These are phyloP conservation scores for Sarcophaga bullata DNA, from an alignment of 1,140 invertebrate species.

Conservation along the genomic window DNA sequence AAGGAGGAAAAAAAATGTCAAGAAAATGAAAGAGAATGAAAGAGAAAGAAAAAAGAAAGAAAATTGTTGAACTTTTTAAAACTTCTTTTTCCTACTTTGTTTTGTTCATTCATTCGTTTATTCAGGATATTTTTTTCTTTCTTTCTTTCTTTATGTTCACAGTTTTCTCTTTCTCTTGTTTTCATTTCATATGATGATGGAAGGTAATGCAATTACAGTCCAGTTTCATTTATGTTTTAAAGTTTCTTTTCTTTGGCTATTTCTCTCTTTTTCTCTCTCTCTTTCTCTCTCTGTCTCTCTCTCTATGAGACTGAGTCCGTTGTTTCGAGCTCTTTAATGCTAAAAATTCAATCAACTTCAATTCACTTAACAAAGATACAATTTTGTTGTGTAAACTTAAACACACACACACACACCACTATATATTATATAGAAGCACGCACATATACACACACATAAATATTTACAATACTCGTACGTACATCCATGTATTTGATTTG, in stretches of 20 bases:
- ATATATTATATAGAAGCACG: too few species aligned
- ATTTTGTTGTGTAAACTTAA: too few species aligned
- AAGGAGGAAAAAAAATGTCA: not conserved
- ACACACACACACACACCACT: too few species aligned
- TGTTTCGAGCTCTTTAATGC: not conserved
- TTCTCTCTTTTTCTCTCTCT: too few species aligned
- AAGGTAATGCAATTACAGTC: constrained; percentile 24
- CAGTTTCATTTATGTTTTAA: constrained; percentile 10
- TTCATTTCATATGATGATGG: not conserved
- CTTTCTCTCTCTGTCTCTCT: not conserved
- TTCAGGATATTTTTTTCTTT: not conserved
- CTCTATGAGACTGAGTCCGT: too few species aligned
- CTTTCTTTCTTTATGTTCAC: not conserved
- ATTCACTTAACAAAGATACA: not conserved
- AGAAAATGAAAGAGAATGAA: too few species aligned
- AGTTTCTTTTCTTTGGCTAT: not conserved
- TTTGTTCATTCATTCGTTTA: not conserved
- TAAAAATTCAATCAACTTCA: constrained; percentile 11
- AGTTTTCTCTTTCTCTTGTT: not conserved
- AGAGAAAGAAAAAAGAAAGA: too few species aligned
- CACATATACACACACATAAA: not conserved
- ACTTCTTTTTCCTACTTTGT: too few species aligned
- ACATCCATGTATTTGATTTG: not conserved
- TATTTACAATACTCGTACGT: not conserved
- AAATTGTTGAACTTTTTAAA: too few species aligned